These are phyloP conservation scores for Polyodon spathula DNA, from an alignment of 2,113 vertebrate species.

Conservation along the genomic window DNA sequence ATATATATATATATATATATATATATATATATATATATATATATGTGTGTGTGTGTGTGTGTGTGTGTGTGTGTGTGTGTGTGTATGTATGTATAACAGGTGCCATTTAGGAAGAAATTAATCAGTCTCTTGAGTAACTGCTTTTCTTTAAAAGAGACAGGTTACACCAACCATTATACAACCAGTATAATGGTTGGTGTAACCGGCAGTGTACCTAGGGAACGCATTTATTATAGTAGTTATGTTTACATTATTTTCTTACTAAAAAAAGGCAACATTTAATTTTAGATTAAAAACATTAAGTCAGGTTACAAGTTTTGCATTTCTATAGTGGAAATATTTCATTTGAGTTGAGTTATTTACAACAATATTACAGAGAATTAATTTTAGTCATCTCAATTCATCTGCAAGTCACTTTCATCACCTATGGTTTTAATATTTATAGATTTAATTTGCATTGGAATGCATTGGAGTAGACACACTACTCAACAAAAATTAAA, in stretches of 20 bases:
- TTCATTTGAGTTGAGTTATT: no score
- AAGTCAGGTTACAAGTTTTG: no score
- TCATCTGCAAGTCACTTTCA: no score
- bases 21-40: background rate
- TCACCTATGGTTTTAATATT: no score
- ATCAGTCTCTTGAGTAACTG: background rate
- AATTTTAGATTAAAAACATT: background rate
- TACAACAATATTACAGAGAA: no score
- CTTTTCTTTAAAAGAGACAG: background rate
- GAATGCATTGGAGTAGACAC: no score
- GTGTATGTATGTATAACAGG: background rate
- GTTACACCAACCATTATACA: background rate
- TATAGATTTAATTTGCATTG: no score
- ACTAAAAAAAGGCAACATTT: no score
- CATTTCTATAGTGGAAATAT: no score
- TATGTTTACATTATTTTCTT: background rate
- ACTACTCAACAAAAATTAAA: no score
- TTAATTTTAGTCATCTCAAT: no score
- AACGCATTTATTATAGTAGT: background rate
- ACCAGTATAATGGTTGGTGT: background rate
- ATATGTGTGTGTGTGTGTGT: background rate
- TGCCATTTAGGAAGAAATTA: background rate
- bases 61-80: background rate
- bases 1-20: background rate
- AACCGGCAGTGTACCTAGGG: background rate